Conservation (phyloP, 1,140 invertebrate genomes). For the Drosophila mojavensis region DNA sequence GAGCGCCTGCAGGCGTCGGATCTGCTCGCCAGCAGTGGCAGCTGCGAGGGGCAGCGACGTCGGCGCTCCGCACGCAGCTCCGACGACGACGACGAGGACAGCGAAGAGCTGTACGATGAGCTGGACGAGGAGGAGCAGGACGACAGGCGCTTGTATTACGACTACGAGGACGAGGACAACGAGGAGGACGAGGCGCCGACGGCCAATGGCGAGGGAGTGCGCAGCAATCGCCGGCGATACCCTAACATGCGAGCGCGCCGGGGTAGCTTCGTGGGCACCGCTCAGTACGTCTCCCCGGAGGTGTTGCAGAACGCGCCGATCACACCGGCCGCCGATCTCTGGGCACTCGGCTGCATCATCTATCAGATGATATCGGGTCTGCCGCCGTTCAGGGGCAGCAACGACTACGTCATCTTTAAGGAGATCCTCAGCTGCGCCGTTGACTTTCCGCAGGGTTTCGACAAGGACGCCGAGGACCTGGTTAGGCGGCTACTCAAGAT, state of each 20-base stretch:
- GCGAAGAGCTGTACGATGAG: conserved; percentile 57
- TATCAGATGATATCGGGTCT: conserved; percentile 98
- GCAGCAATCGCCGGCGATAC: conserved; percentile 21
- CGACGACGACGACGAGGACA: conserved; percentile 74
- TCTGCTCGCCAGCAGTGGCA: conserved; percentile 45
- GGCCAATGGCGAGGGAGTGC: neutral
- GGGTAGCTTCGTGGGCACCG: conserved; percentile 99
- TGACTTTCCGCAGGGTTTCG: conserved; percentile 96
- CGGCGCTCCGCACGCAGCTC: conserved; percentile 47
- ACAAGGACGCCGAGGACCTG: conserved; percentile 92
- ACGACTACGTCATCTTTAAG: conserved; percentile 98
- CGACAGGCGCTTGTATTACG: conserved; percentile 34
- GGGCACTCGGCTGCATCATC: conserved; percentile 98
- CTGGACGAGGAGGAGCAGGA: conserved; percentile 56
- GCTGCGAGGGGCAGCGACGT: conserved; percentile 8
- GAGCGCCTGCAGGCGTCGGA: conserved; percentile 79
- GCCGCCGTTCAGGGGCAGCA: conserved; percentile 95
- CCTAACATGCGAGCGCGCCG: conserved; percentile 7
- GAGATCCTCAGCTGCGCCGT: conserved; percentile 97
- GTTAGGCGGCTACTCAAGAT: conserved; percentile 94
- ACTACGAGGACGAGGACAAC: conserved; percentile 14
- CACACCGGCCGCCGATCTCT: conserved; percentile 95
- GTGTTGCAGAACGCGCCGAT: conserved; percentile 93
- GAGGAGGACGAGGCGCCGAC: conserved; percentile 12
- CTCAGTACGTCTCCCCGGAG: conserved; percentile 99